These are phyloP conservation scores for Glyphotaelius pellucidus DNA, from an alignment of 2,888 invertebrate genomes.

Conservation along the genomic window DNA sequence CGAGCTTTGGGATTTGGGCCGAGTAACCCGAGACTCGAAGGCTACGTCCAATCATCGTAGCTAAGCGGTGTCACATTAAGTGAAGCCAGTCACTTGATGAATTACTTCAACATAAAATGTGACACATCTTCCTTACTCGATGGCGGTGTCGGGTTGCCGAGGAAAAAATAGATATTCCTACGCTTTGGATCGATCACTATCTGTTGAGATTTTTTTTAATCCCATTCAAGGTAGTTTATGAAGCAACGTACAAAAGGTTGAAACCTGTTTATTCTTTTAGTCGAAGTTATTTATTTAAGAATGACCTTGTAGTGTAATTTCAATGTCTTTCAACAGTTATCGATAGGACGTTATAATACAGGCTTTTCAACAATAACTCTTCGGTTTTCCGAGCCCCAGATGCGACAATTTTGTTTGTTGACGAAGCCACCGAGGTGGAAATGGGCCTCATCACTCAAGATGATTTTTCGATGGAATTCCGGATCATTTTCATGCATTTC, in stretches of 20 bases:
- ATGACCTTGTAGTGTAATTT: no score
- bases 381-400: no score
- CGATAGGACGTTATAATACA: no score
- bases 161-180: neutral
- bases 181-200: conserved; percentile 27
- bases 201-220: conserved; percentile 7
- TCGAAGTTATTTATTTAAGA: neutral
- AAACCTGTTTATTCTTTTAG: neutral
- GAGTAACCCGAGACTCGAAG: conserved; percentile 39
- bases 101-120: conserved; percentile 31
- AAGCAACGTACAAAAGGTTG: neutral
- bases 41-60: conserved; percentile 16
- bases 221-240: neutral
- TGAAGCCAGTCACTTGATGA: conserved; percentile 33
- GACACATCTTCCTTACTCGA: conserved; percentile 34
- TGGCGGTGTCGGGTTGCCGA: conserved; percentile 5
- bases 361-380: no score
- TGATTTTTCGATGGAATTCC: no score
- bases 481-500: no score
- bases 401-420: no score
- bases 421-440: no score
- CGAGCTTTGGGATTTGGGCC: neutral
- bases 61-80: conserved; percentile 41
- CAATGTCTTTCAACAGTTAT: no score
- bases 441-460: no score